Evolutionary conservation across 1,140 invertebrate genomes (phyloP).

Genomic region (Sitobion miscanthi): DNA sequence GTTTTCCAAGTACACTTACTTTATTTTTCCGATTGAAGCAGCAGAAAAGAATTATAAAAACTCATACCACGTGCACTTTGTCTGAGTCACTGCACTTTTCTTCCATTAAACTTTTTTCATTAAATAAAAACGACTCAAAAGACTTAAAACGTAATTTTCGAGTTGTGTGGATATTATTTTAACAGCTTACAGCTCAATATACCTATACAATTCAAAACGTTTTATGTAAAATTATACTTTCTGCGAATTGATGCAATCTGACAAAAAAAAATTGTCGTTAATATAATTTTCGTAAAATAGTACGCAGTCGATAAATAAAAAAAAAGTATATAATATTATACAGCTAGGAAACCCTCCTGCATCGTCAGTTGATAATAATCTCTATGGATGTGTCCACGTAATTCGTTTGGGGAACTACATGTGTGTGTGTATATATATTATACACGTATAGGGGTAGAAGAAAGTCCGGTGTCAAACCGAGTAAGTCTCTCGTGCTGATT

Average conservation of each 20-base stretch:
- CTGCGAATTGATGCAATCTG: neutral
- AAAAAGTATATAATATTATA: neutral
- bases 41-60: neutral
- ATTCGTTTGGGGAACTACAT: neutral
- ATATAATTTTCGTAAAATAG: neutral
- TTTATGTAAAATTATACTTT: neutral
- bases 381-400: neutral
- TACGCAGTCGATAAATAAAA: neutral
- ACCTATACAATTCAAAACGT: neutral
- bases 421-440: neutral
- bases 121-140: neutral
- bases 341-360: too few species aligned
- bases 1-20: neutral
- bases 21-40: neutral
- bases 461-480: neutral
- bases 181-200: neutral
- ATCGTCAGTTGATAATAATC: neutral
- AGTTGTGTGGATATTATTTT: neutral
- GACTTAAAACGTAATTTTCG: neutral
- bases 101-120: neutral
- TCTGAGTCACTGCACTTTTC: neutral
- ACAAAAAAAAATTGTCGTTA: neutral
- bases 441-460: neutral
- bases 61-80: neutral
- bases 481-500: constrained; percentile 48